phyloP scores from a whole-genome alignment of 1,140 invertebrate species.

The Eciton burchellii region DNA sequence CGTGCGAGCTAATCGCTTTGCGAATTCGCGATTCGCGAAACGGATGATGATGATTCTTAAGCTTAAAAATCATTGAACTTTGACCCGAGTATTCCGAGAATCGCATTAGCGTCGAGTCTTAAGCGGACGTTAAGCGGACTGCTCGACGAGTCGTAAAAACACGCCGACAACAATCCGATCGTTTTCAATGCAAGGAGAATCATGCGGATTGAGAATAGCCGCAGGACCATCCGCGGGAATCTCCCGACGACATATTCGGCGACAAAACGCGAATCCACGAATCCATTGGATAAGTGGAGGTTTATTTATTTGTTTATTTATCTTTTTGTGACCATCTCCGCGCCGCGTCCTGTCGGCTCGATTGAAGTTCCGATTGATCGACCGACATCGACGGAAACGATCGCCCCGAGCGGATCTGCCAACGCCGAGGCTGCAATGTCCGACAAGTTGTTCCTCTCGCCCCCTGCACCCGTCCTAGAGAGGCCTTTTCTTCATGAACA shows the following conservation, averaged over 20 bases:
- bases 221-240: too few relatives aligned
- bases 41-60: too few relatives aligned
- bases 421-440: neutral
- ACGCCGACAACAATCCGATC: too few relatives aligned
- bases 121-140: too few relatives aligned
- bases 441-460: conserved; percentile 21
- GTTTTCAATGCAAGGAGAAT: neutral
- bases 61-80: too few relatives aligned
- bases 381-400: neutral
- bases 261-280: conserved; percentile 65
- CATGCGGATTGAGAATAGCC: neutral
- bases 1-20: too few relatives aligned
- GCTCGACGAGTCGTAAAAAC: neutral
- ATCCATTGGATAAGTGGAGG: conserved; percentile 60
- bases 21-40: too few relatives aligned
- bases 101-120: too few relatives aligned
- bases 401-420: neutral
- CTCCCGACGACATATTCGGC: conserved; percentile 46
- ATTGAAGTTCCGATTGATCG: neutral
- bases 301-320: conserved; percentile 68
- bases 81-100: too few relatives aligned
- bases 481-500: neutral
- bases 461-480: neutral
- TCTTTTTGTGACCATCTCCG: too few relatives aligned
- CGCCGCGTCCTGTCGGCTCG: neutral